Conservation (phyloP, 2,113 vertebrate genomes). For the Bujurquina vittata region DNA sequence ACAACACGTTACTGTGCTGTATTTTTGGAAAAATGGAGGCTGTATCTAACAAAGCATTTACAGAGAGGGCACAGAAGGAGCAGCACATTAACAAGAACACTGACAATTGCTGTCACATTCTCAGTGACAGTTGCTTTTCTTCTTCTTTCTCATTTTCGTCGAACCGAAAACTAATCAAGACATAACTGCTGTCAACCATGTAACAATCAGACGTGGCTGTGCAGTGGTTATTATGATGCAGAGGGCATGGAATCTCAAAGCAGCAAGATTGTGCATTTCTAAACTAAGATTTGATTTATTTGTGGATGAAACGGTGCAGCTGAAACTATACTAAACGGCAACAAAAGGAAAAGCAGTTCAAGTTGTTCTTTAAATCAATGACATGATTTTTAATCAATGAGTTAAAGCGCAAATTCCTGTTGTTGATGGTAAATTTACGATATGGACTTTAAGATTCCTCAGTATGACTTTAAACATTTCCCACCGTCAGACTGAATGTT, state of each 20-base stretch:
- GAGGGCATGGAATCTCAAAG: background rate
- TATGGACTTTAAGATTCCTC: no score
- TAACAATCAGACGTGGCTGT: background rate
- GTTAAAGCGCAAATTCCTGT: background rate
- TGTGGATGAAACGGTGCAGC: background rate
- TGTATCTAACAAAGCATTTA: conserved; percentile 5
- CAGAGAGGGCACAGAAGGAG: background rate
- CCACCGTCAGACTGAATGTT: background rate
- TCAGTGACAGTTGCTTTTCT: background rate
- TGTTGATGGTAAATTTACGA: no score
- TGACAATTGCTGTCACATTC: background rate
- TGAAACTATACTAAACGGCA: background rate
- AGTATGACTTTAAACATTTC: background rate
- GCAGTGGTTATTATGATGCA: background rate
- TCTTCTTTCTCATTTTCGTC: background rate
- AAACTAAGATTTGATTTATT: background rate
- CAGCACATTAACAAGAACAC: background rate
- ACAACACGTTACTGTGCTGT: background rate
- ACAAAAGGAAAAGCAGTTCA: background rate
- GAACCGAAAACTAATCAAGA: conserved; percentile 8
- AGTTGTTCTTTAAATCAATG: background rate
- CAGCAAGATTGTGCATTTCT: background rate
- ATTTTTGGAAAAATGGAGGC: conserved; percentile 4
- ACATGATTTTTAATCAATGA: background rate
- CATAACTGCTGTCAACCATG: background rate